phyloP scores from a whole-genome alignment of 2,113 vertebrate species.

The Melanostigma gelatinosum region DNA sequence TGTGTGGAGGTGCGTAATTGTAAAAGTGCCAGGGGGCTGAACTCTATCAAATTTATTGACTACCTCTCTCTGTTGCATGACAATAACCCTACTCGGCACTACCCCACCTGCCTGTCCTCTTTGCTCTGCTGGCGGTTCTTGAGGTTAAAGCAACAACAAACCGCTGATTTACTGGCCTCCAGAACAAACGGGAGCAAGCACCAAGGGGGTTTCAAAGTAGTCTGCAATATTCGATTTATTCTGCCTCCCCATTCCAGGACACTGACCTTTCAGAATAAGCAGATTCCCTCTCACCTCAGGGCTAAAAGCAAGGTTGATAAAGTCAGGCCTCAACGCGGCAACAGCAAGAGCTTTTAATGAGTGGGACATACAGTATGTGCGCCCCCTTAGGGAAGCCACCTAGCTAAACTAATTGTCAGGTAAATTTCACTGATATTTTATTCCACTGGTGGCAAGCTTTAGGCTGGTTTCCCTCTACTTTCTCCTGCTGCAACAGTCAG shows the following conservation, averaged over 20 bases:
- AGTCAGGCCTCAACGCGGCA: conserved; percentile 25
- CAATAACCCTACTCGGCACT: conserved; percentile 55
- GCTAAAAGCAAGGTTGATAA: conserved; percentile 63
- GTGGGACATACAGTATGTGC: conserved; percentile 29
- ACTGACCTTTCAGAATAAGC: conserved; percentile 73
- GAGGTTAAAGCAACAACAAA: conserved; percentile 74
- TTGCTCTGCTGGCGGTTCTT: conserved; percentile 63
- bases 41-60: conserved; percentile 75
- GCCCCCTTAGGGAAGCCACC: conserved; percentile 30
- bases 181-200: conserved; percentile 72
- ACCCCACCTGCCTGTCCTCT: conserved; percentile 56
- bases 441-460: conserved; percentile 45
- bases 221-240: conserved; percentile 72
- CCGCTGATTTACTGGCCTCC: conserved; percentile 68
- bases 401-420: conserved; percentile 67
- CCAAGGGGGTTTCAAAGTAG: conserved; percentile 64
- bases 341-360: conserved; percentile 58
- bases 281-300: conserved; percentile 65
- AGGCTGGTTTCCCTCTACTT: conserved; percentile 21
- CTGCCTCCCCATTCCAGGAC: conserved; percentile 60
- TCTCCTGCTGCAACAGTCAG: conserved; percentile 45
- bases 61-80: conserved; percentile 56
- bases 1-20: conserved; percentile 51
- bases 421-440: conserved; percentile 68
- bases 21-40: conserved; percentile 62